phyloP scores from a whole-genome alignment of 2,797 vertebrate genomes.

The Astyanax mexicanus region DNA sequence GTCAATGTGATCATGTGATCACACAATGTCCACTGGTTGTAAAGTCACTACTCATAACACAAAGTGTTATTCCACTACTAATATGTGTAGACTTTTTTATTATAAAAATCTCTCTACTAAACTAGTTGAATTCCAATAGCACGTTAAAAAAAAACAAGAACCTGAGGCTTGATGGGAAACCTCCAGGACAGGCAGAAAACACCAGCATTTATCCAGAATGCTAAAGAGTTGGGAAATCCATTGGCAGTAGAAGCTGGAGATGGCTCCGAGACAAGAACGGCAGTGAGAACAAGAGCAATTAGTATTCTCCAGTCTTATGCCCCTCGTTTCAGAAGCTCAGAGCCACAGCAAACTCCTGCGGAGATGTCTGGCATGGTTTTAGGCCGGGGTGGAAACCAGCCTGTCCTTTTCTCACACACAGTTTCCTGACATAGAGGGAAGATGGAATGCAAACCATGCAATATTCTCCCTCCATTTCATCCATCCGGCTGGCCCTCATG shows the following conservation, averaged over 20 bases:
- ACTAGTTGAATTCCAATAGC: too few species aligned
- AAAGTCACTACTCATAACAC: too few species aligned
- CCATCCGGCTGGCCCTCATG: neutral
- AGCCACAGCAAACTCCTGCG: neutral
- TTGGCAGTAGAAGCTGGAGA: neutral
- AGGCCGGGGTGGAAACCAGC: neutral
- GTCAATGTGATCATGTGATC: too few species aligned
- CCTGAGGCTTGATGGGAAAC: neutral
- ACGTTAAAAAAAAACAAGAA: too few species aligned
- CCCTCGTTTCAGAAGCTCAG: conserved; percentile 3
- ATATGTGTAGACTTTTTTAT: too few species aligned
- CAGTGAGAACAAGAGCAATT: conserved; percentile 2
- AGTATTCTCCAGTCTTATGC: neutral
- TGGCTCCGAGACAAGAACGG: neutral
- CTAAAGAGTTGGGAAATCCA: neutral
- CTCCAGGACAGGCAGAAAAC: neutral
- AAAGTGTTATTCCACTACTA: too few species aligned
- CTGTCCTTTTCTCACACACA: neutral
- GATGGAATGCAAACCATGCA: neutral
- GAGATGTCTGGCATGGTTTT: neutral
- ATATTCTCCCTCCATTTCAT: neutral
- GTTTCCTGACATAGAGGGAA: neutral
- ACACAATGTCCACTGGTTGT: too few species aligned
- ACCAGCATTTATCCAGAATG: neutral
- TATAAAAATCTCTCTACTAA: too few species aligned